Conservation (phyloP, 2,113 vertebrate genomes). For the Himantopus leucocephalus region DNA sequence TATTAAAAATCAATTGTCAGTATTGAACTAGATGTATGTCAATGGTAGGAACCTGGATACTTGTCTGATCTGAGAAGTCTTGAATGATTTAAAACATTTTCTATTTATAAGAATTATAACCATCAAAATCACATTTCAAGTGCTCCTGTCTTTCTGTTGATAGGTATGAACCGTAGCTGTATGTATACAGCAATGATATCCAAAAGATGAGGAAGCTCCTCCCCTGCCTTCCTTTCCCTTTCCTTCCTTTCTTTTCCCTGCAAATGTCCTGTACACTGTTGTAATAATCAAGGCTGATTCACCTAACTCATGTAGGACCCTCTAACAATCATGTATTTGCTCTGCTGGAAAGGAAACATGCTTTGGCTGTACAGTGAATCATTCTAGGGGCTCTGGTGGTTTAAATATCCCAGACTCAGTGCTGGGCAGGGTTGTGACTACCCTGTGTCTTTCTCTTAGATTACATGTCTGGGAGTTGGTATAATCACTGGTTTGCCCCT, state of each 20-base stretch:
- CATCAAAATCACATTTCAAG: background rate
- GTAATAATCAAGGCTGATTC: background rate
- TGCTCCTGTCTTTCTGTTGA: background rate
- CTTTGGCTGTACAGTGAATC: background rate
- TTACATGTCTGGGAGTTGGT: background rate
- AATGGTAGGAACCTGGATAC: background rate
- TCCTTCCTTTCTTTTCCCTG: background rate
- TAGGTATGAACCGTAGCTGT: background rate
- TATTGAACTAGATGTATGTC: background rate
- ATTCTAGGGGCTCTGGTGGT: background rate
- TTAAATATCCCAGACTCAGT: background rate
- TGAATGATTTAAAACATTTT: background rate
- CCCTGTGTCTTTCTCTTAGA: rapidly evolving
- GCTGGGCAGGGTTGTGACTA: background rate
- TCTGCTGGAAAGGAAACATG: background rate
- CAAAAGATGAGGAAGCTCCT: background rate
- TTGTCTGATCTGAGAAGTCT: background rate
- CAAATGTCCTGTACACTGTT: background rate
- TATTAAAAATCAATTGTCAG: background rate
- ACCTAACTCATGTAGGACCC: background rate
- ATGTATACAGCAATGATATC: background rate
- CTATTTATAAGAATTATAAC: background rate
- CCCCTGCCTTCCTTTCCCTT: background rate
- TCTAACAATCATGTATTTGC: background rate
- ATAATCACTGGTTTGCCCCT: background rate